These are phyloP conservation scores for Oedothorax gibbosus DNA, from an alignment of 1,140 invertebrate genomes.

Conservation along the genomic window DNA sequence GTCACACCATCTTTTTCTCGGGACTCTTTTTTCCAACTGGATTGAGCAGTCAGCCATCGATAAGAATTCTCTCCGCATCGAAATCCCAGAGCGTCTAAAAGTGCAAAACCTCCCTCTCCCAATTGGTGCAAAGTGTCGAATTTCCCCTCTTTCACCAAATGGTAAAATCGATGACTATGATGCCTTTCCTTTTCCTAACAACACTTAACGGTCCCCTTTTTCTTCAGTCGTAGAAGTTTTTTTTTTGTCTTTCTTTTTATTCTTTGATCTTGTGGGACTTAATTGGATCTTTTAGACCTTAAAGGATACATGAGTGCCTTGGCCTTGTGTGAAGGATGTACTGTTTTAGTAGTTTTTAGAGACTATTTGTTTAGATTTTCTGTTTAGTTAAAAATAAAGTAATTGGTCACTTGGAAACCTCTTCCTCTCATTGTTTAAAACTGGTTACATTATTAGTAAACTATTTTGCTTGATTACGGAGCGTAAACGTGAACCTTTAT, in stretches of 20 bases:
- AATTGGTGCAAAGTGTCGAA: not conserved
- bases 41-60: not conserved
- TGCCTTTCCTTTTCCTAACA: slow-evolving; percentile 10
- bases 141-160: slow-evolving; percentile 16
- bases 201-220: not conserved
- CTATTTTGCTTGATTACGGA: too few species aligned
- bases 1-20: too few species aligned
- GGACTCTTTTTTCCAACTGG: too few species aligned
- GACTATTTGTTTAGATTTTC: too few species aligned
- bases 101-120: not conserved
- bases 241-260: not conserved
- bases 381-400: too few species aligned
- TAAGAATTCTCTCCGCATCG: slow-evolving; percentile 12
- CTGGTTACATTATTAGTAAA: too few species aligned
- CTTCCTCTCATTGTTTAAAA: too few species aligned
- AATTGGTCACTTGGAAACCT: too few species aligned
- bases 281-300: slow-evolving; percentile 52
- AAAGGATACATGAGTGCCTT: slow-evolving; percentile 43
- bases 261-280: slow-evolving; percentile 27
- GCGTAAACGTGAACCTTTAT: too few species aligned
- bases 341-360: too few species aligned
- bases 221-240: not conserved
- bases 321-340: slow-evolving; percentile 29
- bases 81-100: not conserved
- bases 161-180: slow-evolving; percentile 11